Evolutionary conservation across 2,797 vertebrate genomes (phyloP), one percentile per base, ranked within the genome.

Genomic region (Sebastes wilsoni): DNA sequence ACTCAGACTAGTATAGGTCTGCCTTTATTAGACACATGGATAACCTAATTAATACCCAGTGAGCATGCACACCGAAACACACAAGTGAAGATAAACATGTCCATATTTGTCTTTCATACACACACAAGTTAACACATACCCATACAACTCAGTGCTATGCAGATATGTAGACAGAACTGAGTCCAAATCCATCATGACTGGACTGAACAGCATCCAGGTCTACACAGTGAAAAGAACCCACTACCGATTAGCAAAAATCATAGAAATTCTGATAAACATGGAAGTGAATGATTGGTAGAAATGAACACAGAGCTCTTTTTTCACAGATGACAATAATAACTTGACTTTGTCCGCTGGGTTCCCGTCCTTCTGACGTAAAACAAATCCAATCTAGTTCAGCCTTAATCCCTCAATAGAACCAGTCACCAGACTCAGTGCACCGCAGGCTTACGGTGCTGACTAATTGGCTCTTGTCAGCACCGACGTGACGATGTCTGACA

Each of bases 321-420:
- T 55, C 9, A 1, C n/a, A 8, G 32, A 65, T 75, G 65, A 76
- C 75, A 70, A 28, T 59, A 61, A 42, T 59, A 61, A 42, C 22
- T 28, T n/a, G 28, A 80, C 78, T 83, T 81, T 72, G 67, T 78
- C 72, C 27, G 25, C 14, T 14, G 28, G 79, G 72, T 61, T 81
- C 42, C 58, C 30, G 81, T 77, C 61, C 46, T 68, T 75, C 75
- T 84, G 87, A 89, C 62, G 77, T 79, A 80, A 70, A 81, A 42
- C 38, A 89, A 88, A 89, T 88, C 83, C 72, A 86, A 84, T 88
- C 80, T 69, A 34, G 55, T 74, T 69, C 75, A 72, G 80, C 66
- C 58, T 55, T 88, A 91, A 89, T 91, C 82, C 52, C 77, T 83
- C 69, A 86, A 78, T 85, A 84, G 71, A 82, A 77, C 80, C 75